Evolutionary conservation across 2,113 vertebrate genomes (phyloP).

Genomic region (Sprattus sprattus): DNA sequence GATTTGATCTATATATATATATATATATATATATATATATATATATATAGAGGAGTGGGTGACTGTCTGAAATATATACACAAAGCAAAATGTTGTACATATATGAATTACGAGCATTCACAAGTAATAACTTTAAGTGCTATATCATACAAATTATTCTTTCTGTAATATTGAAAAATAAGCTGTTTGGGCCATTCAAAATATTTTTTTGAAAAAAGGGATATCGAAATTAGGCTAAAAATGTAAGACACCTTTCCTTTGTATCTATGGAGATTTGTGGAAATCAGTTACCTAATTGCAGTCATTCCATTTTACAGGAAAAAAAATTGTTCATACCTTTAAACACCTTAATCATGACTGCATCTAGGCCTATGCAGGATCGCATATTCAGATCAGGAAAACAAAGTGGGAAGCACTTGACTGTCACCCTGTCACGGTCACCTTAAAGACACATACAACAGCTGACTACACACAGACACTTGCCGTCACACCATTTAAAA

Average conservation of each 20-base stretch:
- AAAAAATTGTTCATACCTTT: neutral
- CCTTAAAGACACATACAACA: neutral
- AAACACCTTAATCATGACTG: neutral
- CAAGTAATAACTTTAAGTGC: constrained; percentile 1
- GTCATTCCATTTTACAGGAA: neutral
- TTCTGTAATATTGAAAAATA: neutral
- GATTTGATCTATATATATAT: neutral
- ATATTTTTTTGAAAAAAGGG: neutral
- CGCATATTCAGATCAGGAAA: neutral
- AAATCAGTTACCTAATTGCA: neutral
- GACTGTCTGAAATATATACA: neutral
- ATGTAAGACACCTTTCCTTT: neutral
- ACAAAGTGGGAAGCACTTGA: constrained; percentile 6
- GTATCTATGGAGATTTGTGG: neutral
- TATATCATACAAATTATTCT: neutral
- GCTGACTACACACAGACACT: constrained; percentile 4
- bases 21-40: neutral
- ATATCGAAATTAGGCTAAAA: neutral
- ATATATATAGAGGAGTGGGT: too few species aligned
- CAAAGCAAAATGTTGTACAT: neutral
- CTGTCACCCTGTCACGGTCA: neutral
- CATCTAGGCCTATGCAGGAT: neutral
- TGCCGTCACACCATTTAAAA: constrained; percentile 7
- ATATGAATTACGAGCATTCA: neutral
- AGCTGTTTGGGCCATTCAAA: neutral